These are phyloP conservation scores for Eupelmus urozonus DNA, from an alignment of 2,888 invertebrate genomes.

Conservation along the genomic window DNA sequence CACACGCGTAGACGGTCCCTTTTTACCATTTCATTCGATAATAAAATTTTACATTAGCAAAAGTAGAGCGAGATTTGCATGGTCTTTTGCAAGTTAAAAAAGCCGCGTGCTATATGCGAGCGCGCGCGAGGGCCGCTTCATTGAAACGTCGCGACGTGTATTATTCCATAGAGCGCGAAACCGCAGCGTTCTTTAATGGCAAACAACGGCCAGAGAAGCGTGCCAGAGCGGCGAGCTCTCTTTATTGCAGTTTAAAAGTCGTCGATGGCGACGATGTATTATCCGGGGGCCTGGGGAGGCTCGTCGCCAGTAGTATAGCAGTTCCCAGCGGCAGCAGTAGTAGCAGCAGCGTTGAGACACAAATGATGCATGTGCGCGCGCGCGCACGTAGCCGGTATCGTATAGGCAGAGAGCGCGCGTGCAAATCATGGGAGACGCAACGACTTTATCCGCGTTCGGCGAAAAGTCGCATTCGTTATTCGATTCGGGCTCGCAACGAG, in stretches of 20 bases:
- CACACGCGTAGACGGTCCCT: slow-evolving; percentile 8
- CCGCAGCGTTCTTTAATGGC: slow-evolving; percentile 20
- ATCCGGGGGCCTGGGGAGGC: neutral
- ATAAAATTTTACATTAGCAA: slow-evolving; percentile 57
- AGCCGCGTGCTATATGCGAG: neutral
- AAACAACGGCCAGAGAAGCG: slow-evolving; percentile 25
- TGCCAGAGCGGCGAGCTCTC: neutral
- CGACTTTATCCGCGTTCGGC: slow-evolving; percentile 46
- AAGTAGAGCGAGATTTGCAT: slow-evolving; percentile 45
- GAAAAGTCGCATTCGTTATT: slow-evolving; percentile 55
- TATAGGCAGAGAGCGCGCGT: neutral
- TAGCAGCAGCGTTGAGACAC: slow-evolving; percentile 10
- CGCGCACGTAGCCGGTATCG: too few relatives aligned
- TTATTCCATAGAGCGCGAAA: neutral
- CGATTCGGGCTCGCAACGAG: neutral
- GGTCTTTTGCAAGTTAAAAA: neutral
- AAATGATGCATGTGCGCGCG: slow-evolving; percentile 37
- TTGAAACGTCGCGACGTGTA: slow-evolving; percentile 4
- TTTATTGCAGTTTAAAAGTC: slow-evolving; percentile 55
- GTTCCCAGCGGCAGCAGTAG: too few relatives aligned
- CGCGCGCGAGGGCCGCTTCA: neutral
- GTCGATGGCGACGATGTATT: slow-evolving; percentile 47
- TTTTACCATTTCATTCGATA: slow-evolving; percentile 37
- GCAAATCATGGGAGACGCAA: slow-evolving; percentile 51
- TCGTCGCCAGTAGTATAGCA: too few relatives aligned